These are phyloP conservation scores for Helarctos malayanus DNA, from an alignment of 2,797 vertebrate genomes.

Conservation along the genomic window DNA sequence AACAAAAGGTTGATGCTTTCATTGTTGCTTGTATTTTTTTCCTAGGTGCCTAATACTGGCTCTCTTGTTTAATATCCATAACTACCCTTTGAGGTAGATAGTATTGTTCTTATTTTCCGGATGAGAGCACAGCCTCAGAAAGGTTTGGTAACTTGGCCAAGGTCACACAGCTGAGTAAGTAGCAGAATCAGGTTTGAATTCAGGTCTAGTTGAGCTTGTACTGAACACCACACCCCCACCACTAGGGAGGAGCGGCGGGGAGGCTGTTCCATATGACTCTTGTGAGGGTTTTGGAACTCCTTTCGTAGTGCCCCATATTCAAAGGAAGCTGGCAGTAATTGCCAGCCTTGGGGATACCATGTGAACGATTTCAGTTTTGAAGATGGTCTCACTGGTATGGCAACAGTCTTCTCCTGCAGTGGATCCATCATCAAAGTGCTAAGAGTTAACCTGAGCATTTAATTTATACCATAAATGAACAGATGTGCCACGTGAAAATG, in stretches of 20 bases:
- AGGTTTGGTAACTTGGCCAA: not conserved
- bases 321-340: conserved; percentile 28
- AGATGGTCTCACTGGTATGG: not conserved
- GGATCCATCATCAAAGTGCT: not conserved
- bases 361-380: conserved; percentile 47
- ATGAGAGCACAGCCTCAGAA: not conserved
- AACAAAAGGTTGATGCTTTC: not conserved
- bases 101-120: conserved; percentile 22
- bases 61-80: not conserved
- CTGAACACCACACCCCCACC: not conserved
- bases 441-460: not conserved
- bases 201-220: not conserved
- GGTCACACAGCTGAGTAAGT: not conserved
- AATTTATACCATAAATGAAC: not conserved
- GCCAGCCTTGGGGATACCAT: not conserved
- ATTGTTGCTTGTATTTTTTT: conserved; percentile 9
- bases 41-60: not conserved
- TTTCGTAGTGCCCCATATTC: not conserved
- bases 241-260: not conserved
- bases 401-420: not conserved
- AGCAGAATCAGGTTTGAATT: conserved; percentile 41
- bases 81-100: not conserved
- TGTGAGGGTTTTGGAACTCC: not conserved
- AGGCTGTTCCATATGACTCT: conserved; percentile 29
- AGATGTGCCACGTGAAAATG: not conserved